Evolutionary conservation across 2,113 vertebrate genomes (phyloP).

Genomic region (Cheirogaleus medius): DNA sequence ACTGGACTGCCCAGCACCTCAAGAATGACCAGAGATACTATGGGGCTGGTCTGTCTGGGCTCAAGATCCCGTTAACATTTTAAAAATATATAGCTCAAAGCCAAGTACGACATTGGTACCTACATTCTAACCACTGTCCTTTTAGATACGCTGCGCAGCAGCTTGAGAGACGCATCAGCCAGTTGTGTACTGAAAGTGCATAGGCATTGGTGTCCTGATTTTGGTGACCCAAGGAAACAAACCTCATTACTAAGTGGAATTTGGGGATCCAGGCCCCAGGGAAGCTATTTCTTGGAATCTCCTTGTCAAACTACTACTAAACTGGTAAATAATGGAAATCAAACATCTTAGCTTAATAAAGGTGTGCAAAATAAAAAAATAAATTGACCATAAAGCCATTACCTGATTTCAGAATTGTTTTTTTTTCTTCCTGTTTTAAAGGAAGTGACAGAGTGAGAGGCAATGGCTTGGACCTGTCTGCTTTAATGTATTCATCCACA

Average conservation of each 20-base stretch:
- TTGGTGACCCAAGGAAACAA: background rate
- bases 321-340: background rate
- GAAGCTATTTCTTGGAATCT: background rate
- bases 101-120: background rate
- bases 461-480: background rate
- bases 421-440: background rate
- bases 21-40: background rate
- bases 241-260: background rate
- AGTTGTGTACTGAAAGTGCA: background rate
- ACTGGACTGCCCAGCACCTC: background rate
- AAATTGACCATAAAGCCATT: background rate
- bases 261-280: background rate
- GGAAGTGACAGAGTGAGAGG: background rate
- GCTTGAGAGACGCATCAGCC: background rate
- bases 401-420: background rate
- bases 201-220: background rate
- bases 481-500: background rate
- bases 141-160: background rate
- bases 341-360: background rate
- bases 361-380: background rate
- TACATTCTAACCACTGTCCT: background rate
- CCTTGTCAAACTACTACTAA: conserved; percentile 9
- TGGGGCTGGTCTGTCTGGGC: background rate
- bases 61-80: background rate
- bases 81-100: background rate